Evolutionary conservation across 2,113 vertebrate genomes (phyloP), one percentile per base, ranked within the genome.

Genomic region (Otocyon megalotis): DNA sequence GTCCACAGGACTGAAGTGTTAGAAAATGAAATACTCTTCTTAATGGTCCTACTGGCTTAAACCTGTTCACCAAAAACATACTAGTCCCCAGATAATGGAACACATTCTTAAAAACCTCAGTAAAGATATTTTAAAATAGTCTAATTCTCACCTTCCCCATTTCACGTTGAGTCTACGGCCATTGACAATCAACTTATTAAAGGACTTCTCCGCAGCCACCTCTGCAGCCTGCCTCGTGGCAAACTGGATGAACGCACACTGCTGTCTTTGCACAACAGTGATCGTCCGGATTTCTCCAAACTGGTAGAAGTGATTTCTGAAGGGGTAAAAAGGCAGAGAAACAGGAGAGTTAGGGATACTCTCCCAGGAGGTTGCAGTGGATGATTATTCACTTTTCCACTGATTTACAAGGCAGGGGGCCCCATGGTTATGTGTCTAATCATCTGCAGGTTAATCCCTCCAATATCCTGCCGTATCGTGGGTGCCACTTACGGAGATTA

Each of bases 191-290:
- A 99, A 99, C 90, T 99, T 99, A 98, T 99, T 99, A 98, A 99
- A 99, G 72, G 99, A 99, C 97, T 99, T 99, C 98, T 99, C 99
- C 0, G 99, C 99, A 19, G 99, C 99, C 79, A 99, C 99, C 93
- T 99, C 99, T 0, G 99, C 99, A 7, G 99, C 98, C 83, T 99
- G 99, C 3, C 99, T 98, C 0, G 99, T 99, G 90, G 99, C 99
- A 88, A 99, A 99, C 99, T 99, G 99, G 98, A 99, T 99, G 97
- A 99, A 99, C 26, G 99, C 99, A 85, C 99, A 99, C 54, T 99
- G 99, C 88, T 99, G 99, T 96, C 99, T 99, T 97, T 99, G 99
- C 17, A 99, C 99, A 1, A 99, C 99, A 0, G 99, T 99, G 93
- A 99, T 99, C 0, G 99, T 99, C 50, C 99, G 99, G 60, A 99